phyloP scores from a whole-genome alignment of 2,113 vertebrate species.

The Hemibagrus wyckioides region DNA sequence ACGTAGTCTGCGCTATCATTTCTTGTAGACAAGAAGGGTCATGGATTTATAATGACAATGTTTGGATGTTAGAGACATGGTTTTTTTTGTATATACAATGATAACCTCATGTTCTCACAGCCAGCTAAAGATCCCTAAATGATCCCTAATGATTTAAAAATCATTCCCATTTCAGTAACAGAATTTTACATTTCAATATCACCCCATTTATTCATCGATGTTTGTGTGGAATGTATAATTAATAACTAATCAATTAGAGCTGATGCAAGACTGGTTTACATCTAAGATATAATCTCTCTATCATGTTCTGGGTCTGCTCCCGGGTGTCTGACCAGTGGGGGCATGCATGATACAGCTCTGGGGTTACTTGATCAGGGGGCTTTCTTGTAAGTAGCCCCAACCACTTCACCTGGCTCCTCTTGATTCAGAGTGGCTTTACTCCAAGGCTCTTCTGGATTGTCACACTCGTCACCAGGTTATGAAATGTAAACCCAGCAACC shows the following conservation, averaged over 20 bases:
- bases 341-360: neutral
- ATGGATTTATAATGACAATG: neutral
- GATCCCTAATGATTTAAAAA: too few relatives aligned
- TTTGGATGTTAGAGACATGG: neutral
- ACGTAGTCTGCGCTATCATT: neutral
- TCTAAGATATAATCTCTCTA: neutral
- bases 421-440: neutral
- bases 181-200: neutral
- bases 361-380: neutral
- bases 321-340: neutral
- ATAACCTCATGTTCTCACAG: neutral
- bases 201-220: neutral
- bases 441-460: neutral
- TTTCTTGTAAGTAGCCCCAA: neutral
- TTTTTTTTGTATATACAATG: neutral
- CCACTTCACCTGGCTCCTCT: neutral
- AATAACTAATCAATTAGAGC: neutral
- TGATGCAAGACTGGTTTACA: neutral
- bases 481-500: neutral
- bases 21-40: neutral
- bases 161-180: neutral
- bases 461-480: neutral
- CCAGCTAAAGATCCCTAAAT: neutral
- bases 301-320: neutral
- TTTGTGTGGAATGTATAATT: neutral